phyloP scores from a whole-genome alignment of 2,797 vertebrate species.

The Triplophysa yarkandensis region DNA sequence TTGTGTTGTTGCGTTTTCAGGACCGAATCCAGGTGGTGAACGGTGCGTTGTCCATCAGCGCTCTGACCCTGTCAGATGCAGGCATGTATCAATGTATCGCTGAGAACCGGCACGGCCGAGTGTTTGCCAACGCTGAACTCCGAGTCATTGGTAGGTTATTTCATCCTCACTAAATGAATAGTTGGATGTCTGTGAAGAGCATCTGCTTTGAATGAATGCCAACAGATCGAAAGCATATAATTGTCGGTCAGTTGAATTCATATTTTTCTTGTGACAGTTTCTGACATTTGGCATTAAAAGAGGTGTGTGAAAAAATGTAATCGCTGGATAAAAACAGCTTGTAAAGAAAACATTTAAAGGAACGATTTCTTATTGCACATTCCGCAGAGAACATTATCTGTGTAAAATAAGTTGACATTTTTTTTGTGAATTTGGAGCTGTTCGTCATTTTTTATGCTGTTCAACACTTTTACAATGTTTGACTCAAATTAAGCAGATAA shows the following conservation, averaged over 20 bases:
- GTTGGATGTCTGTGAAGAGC: neutral
- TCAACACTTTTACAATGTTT: no score
- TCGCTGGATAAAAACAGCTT: no score
- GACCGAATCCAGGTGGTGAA: conserved; percentile 87
- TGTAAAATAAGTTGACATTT: no score
- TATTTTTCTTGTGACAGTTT: no score
- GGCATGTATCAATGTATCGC: conserved; percentile 97
- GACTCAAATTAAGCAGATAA: no score
- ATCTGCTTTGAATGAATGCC: neutral
- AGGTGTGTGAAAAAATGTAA: neutral
- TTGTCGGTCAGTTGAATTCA: neutral
- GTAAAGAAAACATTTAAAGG: no score
- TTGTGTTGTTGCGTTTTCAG: conserved; percentile 66
- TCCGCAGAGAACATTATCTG: no score
- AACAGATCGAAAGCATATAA: neutral
- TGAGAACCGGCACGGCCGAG: conserved; percentile 87
- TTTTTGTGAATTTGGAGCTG: no score
- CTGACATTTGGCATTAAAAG: neutral
- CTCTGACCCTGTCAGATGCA: conserved; percentile 83
- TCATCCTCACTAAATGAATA: neutral
- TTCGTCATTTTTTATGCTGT: no score
- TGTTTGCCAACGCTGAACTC: conserved; percentile 89
- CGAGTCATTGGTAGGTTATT: conserved; percentile 82
- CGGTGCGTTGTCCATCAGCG: conserved; percentile 84
- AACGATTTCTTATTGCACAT: no score